A percentile compares a stretch with the other conserved stretches of the same genome.
These are phyloP conservation scores for Oceanodroma leucorhoa DNA, from an alignment of 2,797 vertebrate genomes.

Conservation along the genomic window DNA sequence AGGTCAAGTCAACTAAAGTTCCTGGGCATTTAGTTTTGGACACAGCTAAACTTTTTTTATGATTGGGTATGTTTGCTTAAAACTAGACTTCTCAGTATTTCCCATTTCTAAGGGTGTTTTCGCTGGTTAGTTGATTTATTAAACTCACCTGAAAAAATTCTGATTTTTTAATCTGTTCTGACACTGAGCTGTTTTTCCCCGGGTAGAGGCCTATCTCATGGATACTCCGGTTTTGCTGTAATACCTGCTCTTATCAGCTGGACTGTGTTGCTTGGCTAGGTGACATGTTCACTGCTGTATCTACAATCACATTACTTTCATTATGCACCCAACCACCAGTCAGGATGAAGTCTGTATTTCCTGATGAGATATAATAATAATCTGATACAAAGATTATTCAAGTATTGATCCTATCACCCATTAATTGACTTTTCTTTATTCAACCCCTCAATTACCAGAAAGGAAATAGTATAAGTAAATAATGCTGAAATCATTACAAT, in stretches of 20 bases:
- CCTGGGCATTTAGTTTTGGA: not conserved
- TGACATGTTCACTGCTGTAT: not conserved
- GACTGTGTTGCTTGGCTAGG: not conserved
- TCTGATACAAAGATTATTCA: not conserved
- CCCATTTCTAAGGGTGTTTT: not conserved
- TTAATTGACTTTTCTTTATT: not conserved
- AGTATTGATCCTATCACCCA: not conserved
- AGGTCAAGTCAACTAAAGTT: not conserved
- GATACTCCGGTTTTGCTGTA: not conserved
- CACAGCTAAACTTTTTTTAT: not conserved
- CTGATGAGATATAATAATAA: not conserved
- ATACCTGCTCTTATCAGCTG: not conserved
- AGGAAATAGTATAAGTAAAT: not conserved
- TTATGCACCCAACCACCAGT: not conserved
- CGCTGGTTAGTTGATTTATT: not conserved
- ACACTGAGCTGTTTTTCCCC: not conserved
- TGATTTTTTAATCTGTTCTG: not conserved
- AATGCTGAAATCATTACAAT: not conserved
- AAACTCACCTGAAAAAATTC: not conserved
- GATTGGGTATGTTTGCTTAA: not conserved
- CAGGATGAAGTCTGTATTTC: not conserved
- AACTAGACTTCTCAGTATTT: not conserved
- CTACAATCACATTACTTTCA: not conserved
- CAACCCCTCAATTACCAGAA: not conserved
- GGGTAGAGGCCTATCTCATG: accelerated